phyloP scores from a whole-genome alignment of 2,888 invertebrate genomes.

The Cacoxenus indagator region DNA sequence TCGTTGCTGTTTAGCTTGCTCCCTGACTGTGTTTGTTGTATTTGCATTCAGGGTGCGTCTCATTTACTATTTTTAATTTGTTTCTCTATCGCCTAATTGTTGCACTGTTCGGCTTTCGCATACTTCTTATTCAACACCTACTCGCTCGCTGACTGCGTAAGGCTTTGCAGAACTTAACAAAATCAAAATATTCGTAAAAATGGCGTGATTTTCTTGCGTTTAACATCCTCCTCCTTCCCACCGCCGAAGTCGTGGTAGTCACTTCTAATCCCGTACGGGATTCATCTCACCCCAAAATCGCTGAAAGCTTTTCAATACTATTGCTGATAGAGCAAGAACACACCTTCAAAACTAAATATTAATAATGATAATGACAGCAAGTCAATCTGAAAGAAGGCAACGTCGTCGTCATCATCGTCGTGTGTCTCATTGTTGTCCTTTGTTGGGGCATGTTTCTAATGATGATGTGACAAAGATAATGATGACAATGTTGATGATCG shows the following conservation, averaged over 20 bases:
- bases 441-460: not conserved
- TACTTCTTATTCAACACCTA: too few species aligned
- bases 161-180: too few species aligned
- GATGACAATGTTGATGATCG: not conserved
- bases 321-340: not conserved
- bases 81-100: constrained; percentile 29
- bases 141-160: too few species aligned
- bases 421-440: not conserved
- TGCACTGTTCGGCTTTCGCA: not conserved
- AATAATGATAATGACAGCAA: not conserved
- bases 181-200: too few species aligned
- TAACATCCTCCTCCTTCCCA: too few species aligned
- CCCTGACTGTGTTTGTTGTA: constrained; percentile 11
- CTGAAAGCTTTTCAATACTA: not conserved
- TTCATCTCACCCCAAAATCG: not conserved
- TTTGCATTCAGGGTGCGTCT: constrained; percentile 43
- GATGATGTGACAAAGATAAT: not conserved
- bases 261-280: too few species aligned
- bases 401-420: not conserved
- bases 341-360: not conserved
- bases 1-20: constrained; percentile 28
- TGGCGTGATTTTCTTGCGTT: too few species aligned
- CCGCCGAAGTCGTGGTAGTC: too few species aligned
- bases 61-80: constrained; percentile 9
- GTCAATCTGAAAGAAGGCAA: not conserved